Base-by-base conservation (phyloP, 1,140 invertebrate genomes). In the Teleogryllus occipitalis region DNA sequence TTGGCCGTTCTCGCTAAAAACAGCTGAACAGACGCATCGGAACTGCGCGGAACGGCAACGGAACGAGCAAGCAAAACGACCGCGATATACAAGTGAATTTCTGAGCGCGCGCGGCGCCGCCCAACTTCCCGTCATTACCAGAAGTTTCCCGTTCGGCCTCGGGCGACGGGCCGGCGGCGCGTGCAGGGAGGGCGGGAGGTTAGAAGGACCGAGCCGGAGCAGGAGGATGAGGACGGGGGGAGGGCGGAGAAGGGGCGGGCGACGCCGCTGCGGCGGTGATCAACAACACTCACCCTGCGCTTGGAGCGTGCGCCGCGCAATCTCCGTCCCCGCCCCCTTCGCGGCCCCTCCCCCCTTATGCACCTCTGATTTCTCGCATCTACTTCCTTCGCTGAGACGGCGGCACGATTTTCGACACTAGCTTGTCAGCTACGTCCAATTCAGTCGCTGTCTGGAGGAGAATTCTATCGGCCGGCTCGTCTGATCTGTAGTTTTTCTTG, bases 41-140 rank as follows among this genome's bases (percentile, higher is more conserved):
- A 39, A 39, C 27, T 39, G 27, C 27, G 27, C 27, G 27, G 5
- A 39, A 39, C 27, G 27, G 54, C 54, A 65, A 7, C 54, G 10
- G 54, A 65, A 65, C 54, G 54, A 65, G 10, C 18, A 65, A 65
- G 54, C 18, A 14, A 65, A 65, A 65, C 54, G 54, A 65, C 54
- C 18, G 54, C 54, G 54, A 65, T 65, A 65, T 65, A 65, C 54
- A 65, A 65, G 54, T 65, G 54, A 65, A 65, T 65, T 65, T 65
- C 54, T 65, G 54, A 10, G 54, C 54, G 10, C 10, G 54, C 18
- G 18, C 10, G 18, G 18, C 54, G 18, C 18, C 54, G 54, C 54
- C 54, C 54, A 65, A 65, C 54, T 65, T 65, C 54, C 54, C 54
- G 54, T 65, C 54, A 65, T 65, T 65, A 65, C 54, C 54, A 10